A percentile compares a stretch with the other conserved stretches of the same genome.
Conservation (phyloP, 2,113 vertebrate genomes). For the Phodopus roborovskii region DNA sequence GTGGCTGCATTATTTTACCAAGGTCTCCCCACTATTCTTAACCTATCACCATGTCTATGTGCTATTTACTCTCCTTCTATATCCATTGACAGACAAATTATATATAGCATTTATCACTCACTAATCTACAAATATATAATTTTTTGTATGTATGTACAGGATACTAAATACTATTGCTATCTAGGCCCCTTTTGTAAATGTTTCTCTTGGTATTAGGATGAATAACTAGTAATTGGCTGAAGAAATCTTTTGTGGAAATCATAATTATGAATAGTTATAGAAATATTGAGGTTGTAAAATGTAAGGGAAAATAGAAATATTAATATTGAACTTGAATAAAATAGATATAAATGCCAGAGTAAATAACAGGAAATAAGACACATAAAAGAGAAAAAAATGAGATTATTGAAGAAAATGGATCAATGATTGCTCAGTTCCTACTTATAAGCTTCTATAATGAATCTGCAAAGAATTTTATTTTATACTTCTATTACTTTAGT, state of each 20-base stretch:
- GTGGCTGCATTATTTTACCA: not conserved
- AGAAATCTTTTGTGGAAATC: not conserved
- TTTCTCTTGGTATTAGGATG: not conserved
- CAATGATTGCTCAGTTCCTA: not conserved
- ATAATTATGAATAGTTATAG: conserved; percentile 49
- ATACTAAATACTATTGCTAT: not conserved
- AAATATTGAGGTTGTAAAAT: conserved; percentile 52
- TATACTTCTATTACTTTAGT: conserved; percentile 72
- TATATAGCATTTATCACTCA: not conserved
- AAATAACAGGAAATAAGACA: conserved; percentile 66
- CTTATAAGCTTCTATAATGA: conserved; percentile 43
- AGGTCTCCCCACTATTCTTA: not conserved
- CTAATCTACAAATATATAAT: not conserved
- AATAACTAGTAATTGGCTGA: not conserved
- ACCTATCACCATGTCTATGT: not conserved
- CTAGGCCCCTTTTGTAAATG: not conserved
- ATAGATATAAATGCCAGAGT: conserved; percentile 65
- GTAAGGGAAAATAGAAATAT: conserved; percentile 50
- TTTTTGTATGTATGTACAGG: not conserved
- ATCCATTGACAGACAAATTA: not conserved
- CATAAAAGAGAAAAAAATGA: conserved; percentile 76
- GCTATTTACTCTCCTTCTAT: not conserved
- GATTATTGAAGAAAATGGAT: conserved; percentile 70
- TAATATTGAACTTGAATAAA: conserved; percentile 60
- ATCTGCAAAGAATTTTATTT: conserved; percentile 69